Evolutionary conservation across 2,888 invertebrate genomes (phyloP), one percentile per base, ranked within the genome.

Genomic region (Thymelicus acteon): DNA sequence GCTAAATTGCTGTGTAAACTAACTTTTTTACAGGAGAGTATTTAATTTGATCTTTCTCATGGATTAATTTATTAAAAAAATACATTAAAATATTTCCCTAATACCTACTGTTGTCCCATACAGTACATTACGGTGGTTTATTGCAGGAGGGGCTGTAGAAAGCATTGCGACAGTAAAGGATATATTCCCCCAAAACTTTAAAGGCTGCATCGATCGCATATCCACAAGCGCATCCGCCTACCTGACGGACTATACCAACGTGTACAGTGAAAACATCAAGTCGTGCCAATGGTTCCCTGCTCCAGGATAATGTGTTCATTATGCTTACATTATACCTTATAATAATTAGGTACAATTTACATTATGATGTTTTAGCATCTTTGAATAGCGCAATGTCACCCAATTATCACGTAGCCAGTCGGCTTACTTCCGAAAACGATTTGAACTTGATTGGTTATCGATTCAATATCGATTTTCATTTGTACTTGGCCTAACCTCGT

Each of bases 151-250:
- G 73, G 92, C 94, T 44, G 90, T 92, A 75, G 88, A 91, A 71
- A 87, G 90, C 64, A 81, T 87, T 85, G 77, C 82, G 75, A 78
- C 85, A 82, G 86, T 93, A 7, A 93, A 89, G 75, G 92, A 90
- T 73, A 83, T 93, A 54, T 95, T 94, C 78, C 90, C 91, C 6
- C 84, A 93, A 72, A 94, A 95, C 74, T 95, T 95, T 79, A 94
- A 94, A 82, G 95, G 95, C 72, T 95, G 95, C 79, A 92, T 95
- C 74, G 95, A 95, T 81, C 93, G 94, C 75, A 94, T 95, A 79
- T 92, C 95, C 62, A 95, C 88, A 0, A 80, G 78, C 58, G 85
- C 87, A 68, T 78, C 83, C 6, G 80, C 78, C 10, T 85, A 82
- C 67, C 72, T 91, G 31, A 85, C 82, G 0, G 86, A 91, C 76